Evolutionary conservation across 2,888 invertebrate genomes (phyloP), one percentile per base, ranked within the genome.

Genomic region (Eudemis profundana): DNA sequence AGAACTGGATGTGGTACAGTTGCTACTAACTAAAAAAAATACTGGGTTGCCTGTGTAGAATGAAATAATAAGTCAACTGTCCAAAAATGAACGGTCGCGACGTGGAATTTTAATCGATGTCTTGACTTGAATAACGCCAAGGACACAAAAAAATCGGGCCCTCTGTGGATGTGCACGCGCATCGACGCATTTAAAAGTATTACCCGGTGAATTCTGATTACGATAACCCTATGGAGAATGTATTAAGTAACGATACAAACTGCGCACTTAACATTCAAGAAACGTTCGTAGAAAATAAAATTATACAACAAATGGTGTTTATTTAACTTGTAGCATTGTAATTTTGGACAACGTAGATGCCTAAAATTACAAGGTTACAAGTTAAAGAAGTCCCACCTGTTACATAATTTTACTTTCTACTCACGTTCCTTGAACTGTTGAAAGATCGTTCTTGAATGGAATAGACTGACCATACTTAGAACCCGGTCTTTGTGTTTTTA

Each of bases 91-190:
- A 76, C 73, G 77, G 75, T 74, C 72, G 74, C 77, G 72, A 75
- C 74, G 72, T 79, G 81, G 84, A 87, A 86, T 87, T 81, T 84
- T 83, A 85, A 86, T 81, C 81, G 82, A 77, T 77, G 76, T 68
- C 76, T 78, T 78, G 81, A 72, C 74, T 83, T 75, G 77, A 83
- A 82, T 81, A 76, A 78, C 66, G 68, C 68, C 69, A 74, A 68
- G 61, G 65, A 72, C 73, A 78, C 76, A 81, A 80, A 78, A 75
- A 74, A 70, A 70, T 69, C 68, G 57, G 74, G 70, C 73, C 74
- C 76, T 76, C 71, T 71, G 70, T 76, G 74, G 74, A 70, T 71
- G 70, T 73, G 72, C 75, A 77, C 77, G 76, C 75, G 78, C 78
- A 75, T 77, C 78, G 73, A 74, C 72, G 75, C 76, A 77, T 79